Evolutionary conservation across 2,888 invertebrate species (phyloP), one percentile per base, ranked within the genome.

Genomic region (Eupithecia exiguata): DNA sequence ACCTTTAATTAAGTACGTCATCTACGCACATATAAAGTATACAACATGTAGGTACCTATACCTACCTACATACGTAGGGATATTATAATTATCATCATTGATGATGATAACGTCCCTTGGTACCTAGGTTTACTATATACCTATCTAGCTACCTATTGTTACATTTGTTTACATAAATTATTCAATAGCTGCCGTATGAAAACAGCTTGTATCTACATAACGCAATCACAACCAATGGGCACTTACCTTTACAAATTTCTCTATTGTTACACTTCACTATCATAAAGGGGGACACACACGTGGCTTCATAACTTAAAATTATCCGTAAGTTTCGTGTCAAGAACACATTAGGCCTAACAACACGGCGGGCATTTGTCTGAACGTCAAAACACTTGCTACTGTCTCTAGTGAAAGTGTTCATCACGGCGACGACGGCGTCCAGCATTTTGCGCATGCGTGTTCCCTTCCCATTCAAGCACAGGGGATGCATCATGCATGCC

Each of bases 361-460:
- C 83, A 81, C 84, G 79, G 85, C 87, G 88, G 85, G 89, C 90
- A 90, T 91, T 89, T 87, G 84, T 82, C 81, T 84, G 85, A 85
- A 89, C 89, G 92, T 92, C 92, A 94, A 92, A 92, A 93, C 91
- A 93, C 88, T 87, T 87, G 84, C 86, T 88, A 86, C 86, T 85
- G 86, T 85, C 85, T 85, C 86, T 85, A 89, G 88, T 89, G 90
- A 91, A 91, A 91, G 90, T 90, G 87, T 88, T 89, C 14, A 58
- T 58, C 86, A 90, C 46, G 46, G n/a, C 16, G 43, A 5, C 43
- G 16, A 16, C 89, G 91, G 94, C 94, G 93, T 92, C 92, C 84
- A 86, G 86, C 84, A 84, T 88, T 87, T 83, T 81, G 91, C 94
- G 94, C 94, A 94, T 94, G 94, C 94, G 94, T 90, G 68, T 81